phyloP scores from a whole-genome alignment of 2,888 invertebrate genomes.

The Lochmaea crataegi region DNA sequence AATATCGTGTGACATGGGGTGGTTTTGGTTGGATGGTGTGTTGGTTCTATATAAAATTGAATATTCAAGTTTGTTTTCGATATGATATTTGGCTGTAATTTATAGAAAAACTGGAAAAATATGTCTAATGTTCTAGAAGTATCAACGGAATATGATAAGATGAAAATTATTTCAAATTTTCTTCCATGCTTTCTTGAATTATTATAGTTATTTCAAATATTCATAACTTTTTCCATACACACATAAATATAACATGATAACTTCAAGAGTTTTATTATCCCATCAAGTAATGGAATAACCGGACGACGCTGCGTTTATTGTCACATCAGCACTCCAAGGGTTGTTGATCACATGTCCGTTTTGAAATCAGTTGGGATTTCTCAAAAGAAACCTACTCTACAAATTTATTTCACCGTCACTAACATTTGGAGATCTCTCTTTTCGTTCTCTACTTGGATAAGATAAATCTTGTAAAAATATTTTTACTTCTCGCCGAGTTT shows the following conservation, averaged over 20 bases:
- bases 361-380: slow-evolving; percentile 50
- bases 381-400: slow-evolving; percentile 51
- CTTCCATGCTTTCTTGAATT: too few species aligned
- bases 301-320: slow-evolving; percentile 31
- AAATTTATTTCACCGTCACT: slow-evolving; percentile 54
- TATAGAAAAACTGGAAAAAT: too few species aligned
- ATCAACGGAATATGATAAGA: too few species aligned
- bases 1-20: too few species aligned
- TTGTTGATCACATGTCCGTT: slow-evolving; percentile 48
- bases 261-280: neutral
- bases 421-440: slow-evolving; percentile 46
- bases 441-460: slow-evolving; percentile 21
- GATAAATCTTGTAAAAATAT: slow-evolving; percentile 23
- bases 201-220: too few species aligned
- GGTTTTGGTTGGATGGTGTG: too few species aligned
- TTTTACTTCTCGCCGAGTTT: neutral
- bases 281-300: neutral
- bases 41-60: too few species aligned
- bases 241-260: neutral
- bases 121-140: too few species aligned
- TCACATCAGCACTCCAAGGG: slow-evolving; percentile 39
- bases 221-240: neutral
- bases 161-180: too few species aligned
- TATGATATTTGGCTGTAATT: too few species aligned
- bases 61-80: too few species aligned